These are phyloP conservation scores for Thalassophryne amazonica DNA, from an alignment of 2,797 vertebrate genomes.

Conservation along the genomic window DNA sequence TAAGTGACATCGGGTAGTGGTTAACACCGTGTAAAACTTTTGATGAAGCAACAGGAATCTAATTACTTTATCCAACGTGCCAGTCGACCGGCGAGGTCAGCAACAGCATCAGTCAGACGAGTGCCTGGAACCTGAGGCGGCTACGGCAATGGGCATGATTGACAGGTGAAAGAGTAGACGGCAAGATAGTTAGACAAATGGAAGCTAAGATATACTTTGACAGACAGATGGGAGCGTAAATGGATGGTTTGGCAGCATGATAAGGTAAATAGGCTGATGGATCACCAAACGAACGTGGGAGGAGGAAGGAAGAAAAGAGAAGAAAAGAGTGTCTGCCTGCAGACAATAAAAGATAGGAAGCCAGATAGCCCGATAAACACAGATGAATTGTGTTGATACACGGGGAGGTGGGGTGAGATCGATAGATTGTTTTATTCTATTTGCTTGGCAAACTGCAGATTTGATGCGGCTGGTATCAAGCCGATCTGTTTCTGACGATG, in stretches of 20 bases:
- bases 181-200: conserved; percentile 83
- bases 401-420: conserved; percentile 69
- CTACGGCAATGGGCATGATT: conserved; percentile 64
- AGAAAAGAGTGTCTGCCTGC: conserved; percentile 55
- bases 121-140: conserved; percentile 35
- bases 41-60: conserved; percentile 40
- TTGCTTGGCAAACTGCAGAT: conserved; percentile 76
- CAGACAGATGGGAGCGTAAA: conserved; percentile 83
- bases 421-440: conserved; percentile 80
- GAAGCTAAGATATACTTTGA: conserved; percentile 81
- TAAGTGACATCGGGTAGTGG: conserved; percentile 9
- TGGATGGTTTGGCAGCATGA: conserved; percentile 84
- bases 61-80: conserved; percentile 54
- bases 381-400: conserved; percentile 80
- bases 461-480: conserved; percentile 68
- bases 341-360: conserved; percentile 74
- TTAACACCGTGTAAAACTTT: conserved; percentile 30
- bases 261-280: conserved; percentile 86
- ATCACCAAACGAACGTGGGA: conserved; percentile 80
- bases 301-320: conserved; percentile 67
- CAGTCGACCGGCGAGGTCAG: conserved; percentile 43
- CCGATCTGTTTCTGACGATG: conserved; percentile 62
- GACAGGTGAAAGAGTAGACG: conserved; percentile 75
- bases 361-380: conserved; percentile 80
- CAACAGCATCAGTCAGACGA: conserved; percentile 37